phyloP scores from a whole-genome alignment of 2,888 invertebrate genomes.

The Ophion ellenae region DNA sequence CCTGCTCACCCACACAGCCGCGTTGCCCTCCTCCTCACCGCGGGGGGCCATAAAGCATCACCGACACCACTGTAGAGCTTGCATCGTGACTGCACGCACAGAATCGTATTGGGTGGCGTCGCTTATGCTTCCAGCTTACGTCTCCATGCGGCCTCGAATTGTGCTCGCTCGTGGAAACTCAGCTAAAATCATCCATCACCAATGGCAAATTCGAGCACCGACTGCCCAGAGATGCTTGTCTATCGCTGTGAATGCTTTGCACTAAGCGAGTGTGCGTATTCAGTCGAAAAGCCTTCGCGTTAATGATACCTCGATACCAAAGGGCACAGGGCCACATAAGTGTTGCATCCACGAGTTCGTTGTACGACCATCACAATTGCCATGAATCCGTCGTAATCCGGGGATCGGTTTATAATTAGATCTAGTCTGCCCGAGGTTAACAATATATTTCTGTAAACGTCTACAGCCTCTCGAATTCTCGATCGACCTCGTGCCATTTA shows the following conservation, averaged over 20 bases:
- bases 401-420: too few relatives aligned
- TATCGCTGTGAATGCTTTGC: neutral
- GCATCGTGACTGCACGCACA: constrained; percentile 15
- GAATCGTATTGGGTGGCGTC: constrained; percentile 18
- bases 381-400: too few relatives aligned
- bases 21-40: neutral
- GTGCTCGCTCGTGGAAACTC: constrained; percentile 9
- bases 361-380: too few relatives aligned
- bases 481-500: neutral
- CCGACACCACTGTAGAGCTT: constrained; percentile 11
- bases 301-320: too few relatives aligned
- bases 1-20: constrained; percentile 27
- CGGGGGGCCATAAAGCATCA: constrained; percentile 40
- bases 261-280: too few relatives aligned
- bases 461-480: neutral
- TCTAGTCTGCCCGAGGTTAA: too few relatives aligned
- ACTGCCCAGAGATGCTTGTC: constrained; percentile 18
- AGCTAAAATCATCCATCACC: constrained; percentile 9
- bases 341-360: too few relatives aligned
- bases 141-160: constrained; percentile 8
- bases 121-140: constrained; percentile 36
- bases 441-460: too few relatives aligned
- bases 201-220: neutral
- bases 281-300: too few relatives aligned
- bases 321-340: too few relatives aligned